Evolutionary conservation across 64 coral and sea anemone genomes (phyloP), one percentile per base, ranked within the genome.

Genomic region (Cladopsammia gracilis): DNA sequence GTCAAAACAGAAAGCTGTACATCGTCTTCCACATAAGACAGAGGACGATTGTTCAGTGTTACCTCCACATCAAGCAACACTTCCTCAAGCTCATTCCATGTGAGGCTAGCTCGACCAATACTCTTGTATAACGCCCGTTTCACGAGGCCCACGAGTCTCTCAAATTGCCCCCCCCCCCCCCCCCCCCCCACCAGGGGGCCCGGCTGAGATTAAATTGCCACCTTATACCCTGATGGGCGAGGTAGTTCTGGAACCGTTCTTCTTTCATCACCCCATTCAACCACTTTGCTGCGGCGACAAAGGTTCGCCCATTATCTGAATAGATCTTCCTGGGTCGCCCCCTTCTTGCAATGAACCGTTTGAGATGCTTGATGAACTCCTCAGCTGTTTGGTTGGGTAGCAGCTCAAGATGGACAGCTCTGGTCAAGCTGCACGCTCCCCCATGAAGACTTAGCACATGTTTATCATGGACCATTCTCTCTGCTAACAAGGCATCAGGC

Each of bases 381-480:
- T 19, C 42, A 8, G 82, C 49, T 7, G 42, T 68, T 47, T 67
- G 45, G 4, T 48, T 70, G 46, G 82, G 82, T n/a, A 86, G 14
- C 18, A 86, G 11, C 54, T 83, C 79, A 18, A 85, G 81, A 67
- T 85, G 81, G 18, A 85, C 20, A 9, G 81, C 10, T 85, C 61
- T 34, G 8, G 61, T 85, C 22, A 85, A 49, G 67, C 81, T 68
- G 19, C 81, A 85, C 18, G 79, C 75, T 89, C 88, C 74, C 88
- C 75, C 88, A 22, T 89, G 88, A 47, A 89, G 62, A 10, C 58
- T 79, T 18, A 77, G 43, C 7, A 77, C 7, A 25, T 89, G 62
- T 20, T 73, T 75, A 69, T 89, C 59, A 51, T 89, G 59, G 14
- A 87, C 83, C 50, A 93, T 87, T 66, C 58, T 93, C 58, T 79